Evolutionary conservation across 2,888 invertebrate genomes (phyloP).

Genomic region (Lamellibrachia columna): DNA sequence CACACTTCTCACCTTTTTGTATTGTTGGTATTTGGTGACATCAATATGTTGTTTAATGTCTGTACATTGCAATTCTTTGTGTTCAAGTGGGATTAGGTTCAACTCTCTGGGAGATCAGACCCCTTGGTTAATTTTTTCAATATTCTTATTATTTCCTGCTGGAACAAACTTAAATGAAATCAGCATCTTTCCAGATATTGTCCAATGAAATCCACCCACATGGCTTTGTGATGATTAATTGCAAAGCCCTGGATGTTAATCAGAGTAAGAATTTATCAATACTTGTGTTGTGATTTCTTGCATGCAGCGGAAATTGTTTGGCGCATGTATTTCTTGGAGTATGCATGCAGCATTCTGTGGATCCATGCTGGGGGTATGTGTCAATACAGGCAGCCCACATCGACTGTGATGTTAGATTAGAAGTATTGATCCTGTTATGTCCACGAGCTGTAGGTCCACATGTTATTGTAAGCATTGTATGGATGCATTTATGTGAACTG

Average conservation of each 20-base stretch:
- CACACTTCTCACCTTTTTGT: not conserved
- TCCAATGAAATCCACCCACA: not conserved
- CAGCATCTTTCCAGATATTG: not conserved
- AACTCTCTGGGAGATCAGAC: not conserved
- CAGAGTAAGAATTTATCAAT: constrained; percentile 8
- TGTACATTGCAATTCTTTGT: not conserved
- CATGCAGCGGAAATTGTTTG: not conserved
- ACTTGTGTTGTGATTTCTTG: not conserved
- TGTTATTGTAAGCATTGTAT: constrained; percentile 10
- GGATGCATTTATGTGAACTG: not conserved
- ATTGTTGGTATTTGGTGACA: not conserved
- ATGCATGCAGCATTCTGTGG: not conserved
- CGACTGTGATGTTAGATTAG: not conserved
- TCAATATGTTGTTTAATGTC: not conserved
- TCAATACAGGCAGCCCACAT: not conserved
- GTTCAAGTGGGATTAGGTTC: not conserved
- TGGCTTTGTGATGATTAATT: not conserved
- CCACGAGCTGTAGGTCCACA: not conserved
- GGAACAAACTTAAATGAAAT: not conserved
- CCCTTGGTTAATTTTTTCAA: not conserved
- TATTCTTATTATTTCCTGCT: constrained; percentile 4
- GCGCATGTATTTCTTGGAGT: not conserved
- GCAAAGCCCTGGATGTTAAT: not conserved
- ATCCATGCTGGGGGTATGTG: not conserved
- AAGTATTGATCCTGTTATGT: not conserved